phyloP scores from a whole-genome alignment of 30 jellyfish, hydroid and myxozoan genomes.

The Aurelia sp. region DNA sequence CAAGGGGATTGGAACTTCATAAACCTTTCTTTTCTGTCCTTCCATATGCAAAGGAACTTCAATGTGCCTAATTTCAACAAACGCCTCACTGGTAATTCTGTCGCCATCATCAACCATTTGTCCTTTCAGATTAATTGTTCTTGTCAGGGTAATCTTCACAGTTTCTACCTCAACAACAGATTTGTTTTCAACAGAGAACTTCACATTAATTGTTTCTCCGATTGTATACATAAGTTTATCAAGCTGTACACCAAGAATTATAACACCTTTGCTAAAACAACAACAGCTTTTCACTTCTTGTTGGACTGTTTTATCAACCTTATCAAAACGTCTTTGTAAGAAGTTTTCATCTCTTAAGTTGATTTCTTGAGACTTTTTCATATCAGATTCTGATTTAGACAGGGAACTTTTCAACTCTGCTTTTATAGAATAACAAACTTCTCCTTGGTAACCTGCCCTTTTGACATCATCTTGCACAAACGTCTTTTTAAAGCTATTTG shows the following conservation, averaged over 20 bases:
- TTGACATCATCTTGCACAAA: constrained; percentile 38
- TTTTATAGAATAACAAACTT: constrained; percentile 17
- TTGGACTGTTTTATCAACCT: not conserved
- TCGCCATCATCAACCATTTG: constrained; percentile 10
- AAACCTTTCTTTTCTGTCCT: not conserved
- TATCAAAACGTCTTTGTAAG: not conserved
- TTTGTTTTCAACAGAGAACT: constrained; percentile 41
- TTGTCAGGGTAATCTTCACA: constrained; percentile 33
- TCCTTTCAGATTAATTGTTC: constrained; percentile 30
- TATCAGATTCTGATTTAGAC: not conserved
- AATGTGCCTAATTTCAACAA: constrained; percentile 3
- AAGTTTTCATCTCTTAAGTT: constrained; percentile 29
- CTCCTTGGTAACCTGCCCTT: constrained; percentile 41
- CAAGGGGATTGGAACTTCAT: constrained; percentile 4
- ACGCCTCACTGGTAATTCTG: constrained; percentile 18
- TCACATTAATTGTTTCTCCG: constrained; percentile 56
- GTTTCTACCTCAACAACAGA: constrained; percentile 7
- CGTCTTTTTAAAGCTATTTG: constrained; percentile 52
- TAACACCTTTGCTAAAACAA: constrained; percentile 58
- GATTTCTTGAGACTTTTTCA: not conserved
- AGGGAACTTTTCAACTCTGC: constrained; percentile 31
- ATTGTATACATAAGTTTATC: constrained; percentile 47
- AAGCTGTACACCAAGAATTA: constrained; percentile 8
- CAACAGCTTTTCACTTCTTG: constrained; percentile 22
- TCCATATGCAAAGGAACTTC: constrained; percentile 43